phyloP scores from a whole-genome alignment of 2,888 invertebrate genomes.

The Latrodectus hesperus region DNA sequence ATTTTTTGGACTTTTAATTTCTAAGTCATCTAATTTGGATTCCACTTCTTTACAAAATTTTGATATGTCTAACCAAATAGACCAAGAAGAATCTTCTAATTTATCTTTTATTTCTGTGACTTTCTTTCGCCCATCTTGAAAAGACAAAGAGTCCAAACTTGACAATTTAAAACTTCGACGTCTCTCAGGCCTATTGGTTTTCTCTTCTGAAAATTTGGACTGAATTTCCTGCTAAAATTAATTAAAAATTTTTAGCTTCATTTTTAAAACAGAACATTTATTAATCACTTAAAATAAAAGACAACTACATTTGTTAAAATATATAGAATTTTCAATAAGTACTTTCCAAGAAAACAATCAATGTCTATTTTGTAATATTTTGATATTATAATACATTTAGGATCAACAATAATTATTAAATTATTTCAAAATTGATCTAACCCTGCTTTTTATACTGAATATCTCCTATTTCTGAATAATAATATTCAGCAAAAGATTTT shows the following conservation, averaged over 20 bases:
- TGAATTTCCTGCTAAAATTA: neutral
- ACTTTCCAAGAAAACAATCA: no score
- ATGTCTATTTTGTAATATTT: no score
- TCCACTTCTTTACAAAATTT: conserved; percentile 80
- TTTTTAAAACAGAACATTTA: neutral
- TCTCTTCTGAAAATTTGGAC: conserved; percentile 26
- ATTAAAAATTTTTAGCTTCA: neutral
- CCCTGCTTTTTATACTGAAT: no score
- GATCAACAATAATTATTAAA: no score
- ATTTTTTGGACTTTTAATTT: conserved; percentile 44
- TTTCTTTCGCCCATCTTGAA: conserved; percentile 48
- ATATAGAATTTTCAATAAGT: no score
- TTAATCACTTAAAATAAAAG: no score
- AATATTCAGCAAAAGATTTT: no score
- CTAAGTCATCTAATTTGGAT: conserved; percentile 80
- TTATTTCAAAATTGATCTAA: no score
- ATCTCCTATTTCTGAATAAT: no score
- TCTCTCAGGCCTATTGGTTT: conserved; percentile 7
- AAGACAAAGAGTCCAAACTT: conserved; percentile 31
- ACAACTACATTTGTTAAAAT: no score
- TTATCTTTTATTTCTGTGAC: conserved; percentile 62
- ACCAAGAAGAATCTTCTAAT: conserved; percentile 62
- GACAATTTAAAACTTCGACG: conserved; percentile 46
- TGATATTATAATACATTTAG: no score
- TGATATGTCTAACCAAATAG: conserved; percentile 63